These are phyloP conservation scores for Drosophila sechellia DNA, from an alignment of 1,140 invertebrate species.

Conservation along the genomic window DNA sequence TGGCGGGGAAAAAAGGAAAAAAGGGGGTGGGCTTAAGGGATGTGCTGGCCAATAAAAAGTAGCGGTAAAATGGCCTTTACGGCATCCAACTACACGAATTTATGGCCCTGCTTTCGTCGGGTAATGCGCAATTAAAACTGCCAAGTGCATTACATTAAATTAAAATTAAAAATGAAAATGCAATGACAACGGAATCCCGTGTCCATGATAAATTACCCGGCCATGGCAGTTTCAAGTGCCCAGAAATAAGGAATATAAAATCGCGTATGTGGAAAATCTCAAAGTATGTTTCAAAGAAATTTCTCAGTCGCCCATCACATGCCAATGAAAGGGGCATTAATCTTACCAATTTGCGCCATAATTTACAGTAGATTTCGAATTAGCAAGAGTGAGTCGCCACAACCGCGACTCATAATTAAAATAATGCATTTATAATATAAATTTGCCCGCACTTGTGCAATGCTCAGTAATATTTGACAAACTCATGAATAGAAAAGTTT, in stretches of 20 bases:
- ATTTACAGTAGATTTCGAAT: conserved; percentile 9
- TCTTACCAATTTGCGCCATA: conserved; percentile 6
- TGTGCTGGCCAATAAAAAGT: conserved; percentile 70
- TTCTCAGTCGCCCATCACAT: neutral
- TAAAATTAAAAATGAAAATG: conserved; percentile 46
- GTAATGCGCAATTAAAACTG: conserved; percentile 76
- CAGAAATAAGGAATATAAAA: conserved; percentile 25
- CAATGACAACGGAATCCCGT: conserved; percentile 30
- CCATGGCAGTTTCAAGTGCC: conserved; percentile 43
- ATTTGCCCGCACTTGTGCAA: conserved; percentile 3
- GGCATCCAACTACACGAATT: conserved; percentile 71
- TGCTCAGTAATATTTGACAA: conserved; percentile 21
- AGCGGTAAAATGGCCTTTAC: conserved; percentile 75
- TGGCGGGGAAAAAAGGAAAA: neutral
- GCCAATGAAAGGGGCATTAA: conserved; percentile 17
- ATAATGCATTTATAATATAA: conserved; percentile 21
- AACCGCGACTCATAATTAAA: conserved; percentile 17
- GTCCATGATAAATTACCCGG: conserved; percentile 43
- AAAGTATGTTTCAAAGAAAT: conserved; percentile 23
- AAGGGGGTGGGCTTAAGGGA: conserved; percentile 21
- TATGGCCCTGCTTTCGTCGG: conserved; percentile 63
- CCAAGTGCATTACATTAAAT: conserved; percentile 80
- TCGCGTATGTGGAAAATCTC: conserved; percentile 3
- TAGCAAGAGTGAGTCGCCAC: neutral
- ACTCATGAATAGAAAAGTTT: conserved; percentile 26